Percentiles rank a stretch among this genome's conserved stretches.
Conservation (phyloP, 2,888 invertebrate species). For the Tricholauxania praeusta region DNA sequence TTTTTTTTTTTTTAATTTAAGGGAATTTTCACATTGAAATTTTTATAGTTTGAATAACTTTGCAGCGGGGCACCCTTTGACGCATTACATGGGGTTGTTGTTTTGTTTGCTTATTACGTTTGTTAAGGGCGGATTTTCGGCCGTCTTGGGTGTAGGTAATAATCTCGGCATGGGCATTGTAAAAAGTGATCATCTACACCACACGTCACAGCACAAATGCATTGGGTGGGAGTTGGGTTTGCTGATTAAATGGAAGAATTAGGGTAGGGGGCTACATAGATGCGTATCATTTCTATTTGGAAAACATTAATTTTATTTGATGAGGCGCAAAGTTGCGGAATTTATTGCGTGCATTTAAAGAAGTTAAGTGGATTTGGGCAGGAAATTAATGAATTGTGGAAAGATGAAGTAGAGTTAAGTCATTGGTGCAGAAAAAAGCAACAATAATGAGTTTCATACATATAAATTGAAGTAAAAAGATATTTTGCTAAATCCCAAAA, state of each 20-base stretch:
- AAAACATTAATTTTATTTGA: conserved; percentile 58
- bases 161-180: conserved; percentile 15
- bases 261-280: conserved; percentile 47
- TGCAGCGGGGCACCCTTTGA: background rate
- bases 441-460: no score
- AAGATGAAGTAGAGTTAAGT: background rate
- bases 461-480: no score
- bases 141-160: conserved; percentile 11
- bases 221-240: conserved; percentile 15
- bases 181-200: conserved; percentile 30
- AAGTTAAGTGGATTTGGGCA: conserved; percentile 60
- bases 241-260: background rate
- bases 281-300: conserved; percentile 63
- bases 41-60: conserved; percentile 29
- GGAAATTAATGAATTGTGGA: conserved; percentile 45
- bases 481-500: no score
- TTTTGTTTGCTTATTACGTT: background rate
- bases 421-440: no score
- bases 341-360: conserved; percentile 55
- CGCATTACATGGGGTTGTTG: background rate
- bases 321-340: conserved; percentile 66
- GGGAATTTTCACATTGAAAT: conserved; percentile 18
- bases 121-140: conserved; percentile 21
- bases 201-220: conserved; percentile 20
- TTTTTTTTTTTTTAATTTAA: background rate